phyloP scores from a whole-genome alignment of 2,113 vertebrate species.

The Stictonetta naevosa region DNA sequence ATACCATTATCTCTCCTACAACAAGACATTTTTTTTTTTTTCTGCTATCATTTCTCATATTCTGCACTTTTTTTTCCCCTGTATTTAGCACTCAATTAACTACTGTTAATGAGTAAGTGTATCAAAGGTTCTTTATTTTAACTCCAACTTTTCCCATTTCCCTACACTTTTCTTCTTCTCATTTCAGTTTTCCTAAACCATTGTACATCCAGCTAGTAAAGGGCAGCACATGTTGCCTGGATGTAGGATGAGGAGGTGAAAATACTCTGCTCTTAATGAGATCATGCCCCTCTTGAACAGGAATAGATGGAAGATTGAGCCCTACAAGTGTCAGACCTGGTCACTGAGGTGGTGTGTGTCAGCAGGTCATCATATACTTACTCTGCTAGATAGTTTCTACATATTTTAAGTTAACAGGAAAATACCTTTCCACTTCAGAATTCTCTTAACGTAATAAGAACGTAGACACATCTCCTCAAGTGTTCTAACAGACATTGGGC shows the following conservation, averaged over 20 bases:
- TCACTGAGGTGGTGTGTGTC: accelerated
- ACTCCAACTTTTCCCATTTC: neutral
- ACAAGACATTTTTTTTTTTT: neutral
- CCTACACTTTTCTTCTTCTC: neutral
- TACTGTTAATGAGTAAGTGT: neutral
- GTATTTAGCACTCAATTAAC: neutral
- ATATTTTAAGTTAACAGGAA: neutral
- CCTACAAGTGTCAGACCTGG: neutral
- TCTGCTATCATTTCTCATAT: neutral
- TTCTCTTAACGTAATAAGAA: neutral
- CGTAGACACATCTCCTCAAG: accelerated
- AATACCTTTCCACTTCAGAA: neutral
- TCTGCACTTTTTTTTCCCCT: neutral
- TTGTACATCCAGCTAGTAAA: neutral
- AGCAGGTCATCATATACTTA: neutral
- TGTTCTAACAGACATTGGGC: neutral
- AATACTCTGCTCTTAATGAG: neutral
- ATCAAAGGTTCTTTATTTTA: neutral
- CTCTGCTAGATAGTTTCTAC: neutral
- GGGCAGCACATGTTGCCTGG: neutral
- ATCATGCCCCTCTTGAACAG: neutral
- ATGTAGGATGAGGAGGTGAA: neutral
- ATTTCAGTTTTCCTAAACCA: neutral
- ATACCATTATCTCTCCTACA: neutral
- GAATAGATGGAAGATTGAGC: neutral